Evolutionary conservation across 2,888 invertebrate genomes (phyloP), one percentile per base, ranked within the genome.

Genomic region (Lithosia quadra): DNA sequence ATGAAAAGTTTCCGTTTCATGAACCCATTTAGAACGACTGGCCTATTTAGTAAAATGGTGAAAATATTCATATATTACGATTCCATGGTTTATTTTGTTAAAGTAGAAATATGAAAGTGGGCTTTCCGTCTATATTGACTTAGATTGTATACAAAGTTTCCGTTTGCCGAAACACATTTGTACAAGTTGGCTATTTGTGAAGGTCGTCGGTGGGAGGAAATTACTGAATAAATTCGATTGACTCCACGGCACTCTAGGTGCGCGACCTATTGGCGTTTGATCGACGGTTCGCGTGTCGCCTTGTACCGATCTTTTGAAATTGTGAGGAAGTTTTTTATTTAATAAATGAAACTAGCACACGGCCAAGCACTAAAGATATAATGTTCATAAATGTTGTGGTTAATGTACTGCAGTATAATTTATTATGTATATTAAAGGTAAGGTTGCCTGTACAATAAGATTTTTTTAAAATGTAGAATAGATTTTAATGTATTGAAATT

Each of bases 171-270:
- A 88, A 87, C 80, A 87, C 84, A 89, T 88, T 88, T 87, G 80
- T 85, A 85, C 82, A 83, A 86, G 84, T 86, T 84, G 81, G 84
- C 86, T 84, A 88, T 89, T 90, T 84, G 84, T 82, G 79, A 85
- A 87, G 83, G 86, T 85, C 84, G 87, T 88, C 86, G 73, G 77
- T 66, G 68, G 80, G 77, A 89, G 92, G 92, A 91, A 91, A 92
- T 92, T 91, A 90, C 90, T 91, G 89, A 90, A 92, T 91, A 92
- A 91, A 92, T 92, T 92, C 91, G 90, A 92, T 92, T 92, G 90
- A 90, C 88, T 90, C 85, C 84, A 28, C 57, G 82, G 82, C 85
- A 84, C 85, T 81, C 79, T 78, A 80, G 80, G 81, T 71, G 77
- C 67, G 78, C 82, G 78, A 78, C 83, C 81, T 87, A 89, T 89